Conservation (phyloP, 2,113 vertebrate species). For the Protomyctophum bolini region DNA sequence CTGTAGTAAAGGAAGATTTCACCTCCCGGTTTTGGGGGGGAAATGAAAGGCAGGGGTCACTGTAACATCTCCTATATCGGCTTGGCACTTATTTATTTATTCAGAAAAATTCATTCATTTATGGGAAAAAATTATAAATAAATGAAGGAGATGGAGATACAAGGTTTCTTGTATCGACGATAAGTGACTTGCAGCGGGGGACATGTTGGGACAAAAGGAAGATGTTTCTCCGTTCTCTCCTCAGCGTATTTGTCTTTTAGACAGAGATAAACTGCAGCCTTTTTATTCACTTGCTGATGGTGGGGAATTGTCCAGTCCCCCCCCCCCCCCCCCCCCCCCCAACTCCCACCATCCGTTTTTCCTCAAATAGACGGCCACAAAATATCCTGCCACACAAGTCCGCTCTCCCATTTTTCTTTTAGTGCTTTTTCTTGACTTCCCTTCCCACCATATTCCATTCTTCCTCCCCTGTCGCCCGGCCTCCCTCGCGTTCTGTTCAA, state of each 20-base stretch:
- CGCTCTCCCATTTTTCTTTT: slow-evolving; percentile 41
- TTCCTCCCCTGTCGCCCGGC: not conserved
- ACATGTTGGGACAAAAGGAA: slow-evolving; percentile 37
- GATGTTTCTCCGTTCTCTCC: slow-evolving; percentile 53
- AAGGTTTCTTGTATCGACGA: not conserved
- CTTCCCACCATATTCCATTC: not conserved
- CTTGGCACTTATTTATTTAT: no score
- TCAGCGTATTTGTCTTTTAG: slow-evolving; percentile 77
- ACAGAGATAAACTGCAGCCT: slow-evolving; percentile 77
- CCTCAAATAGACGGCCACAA: slow-evolving; percentile 61
- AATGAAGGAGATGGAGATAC: no score
- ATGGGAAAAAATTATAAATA: no score
- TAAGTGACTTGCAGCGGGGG: slow-evolving; percentile 53
- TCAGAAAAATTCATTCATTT: no score
- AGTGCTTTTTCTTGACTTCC: slow-evolving; percentile 41
- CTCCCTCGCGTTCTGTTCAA: slow-evolving; percentile 23
- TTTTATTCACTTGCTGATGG: slow-evolving; percentile 81
- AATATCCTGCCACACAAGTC: slow-evolving; percentile 60
- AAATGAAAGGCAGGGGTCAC: no score
- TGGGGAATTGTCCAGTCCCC: slow-evolving; percentile 64
- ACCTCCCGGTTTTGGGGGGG: no score
- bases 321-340: slow-evolving; percentile 58
- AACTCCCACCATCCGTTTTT: no score
- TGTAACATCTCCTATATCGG: no score
- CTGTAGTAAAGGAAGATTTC: no score